These are phyloP conservation scores for Cheilosia pagana DNA, from an alignment of 2,888 invertebrate species.

Conservation along the genomic window DNA sequence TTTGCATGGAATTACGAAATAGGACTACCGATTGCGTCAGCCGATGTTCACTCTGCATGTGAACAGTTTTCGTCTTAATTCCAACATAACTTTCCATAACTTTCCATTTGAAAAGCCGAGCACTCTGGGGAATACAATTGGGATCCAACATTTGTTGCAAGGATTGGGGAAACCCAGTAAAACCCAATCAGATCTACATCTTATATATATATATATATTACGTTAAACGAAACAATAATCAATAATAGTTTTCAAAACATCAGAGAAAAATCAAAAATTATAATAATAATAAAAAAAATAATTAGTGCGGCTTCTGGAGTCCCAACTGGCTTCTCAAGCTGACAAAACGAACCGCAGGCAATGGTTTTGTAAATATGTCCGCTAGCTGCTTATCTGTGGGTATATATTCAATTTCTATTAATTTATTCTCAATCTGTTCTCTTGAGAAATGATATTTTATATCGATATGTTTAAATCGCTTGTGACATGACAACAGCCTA, in stretches of 20 bases:
- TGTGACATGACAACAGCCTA: too few species aligned
- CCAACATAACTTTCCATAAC: too few species aligned
- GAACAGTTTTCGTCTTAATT: too few species aligned
- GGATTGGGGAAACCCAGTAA: constrained; percentile 50
- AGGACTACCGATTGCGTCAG: too few species aligned
- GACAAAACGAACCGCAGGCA: constrained; percentile 41
- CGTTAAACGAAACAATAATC: too few species aligned
- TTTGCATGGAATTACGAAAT: too few species aligned
- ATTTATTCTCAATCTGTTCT: constrained; percentile 57
- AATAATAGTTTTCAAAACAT: too few species aligned
- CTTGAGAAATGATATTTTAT: constrained; percentile 45
- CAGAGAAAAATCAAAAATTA: not conserved
- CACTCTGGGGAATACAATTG: constrained; percentile 11
- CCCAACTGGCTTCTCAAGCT: constrained; percentile 6
- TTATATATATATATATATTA: not conserved
- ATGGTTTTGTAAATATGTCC: constrained; percentile 56
- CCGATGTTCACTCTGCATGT: too few species aligned
- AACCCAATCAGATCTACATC: constrained; percentile 18
- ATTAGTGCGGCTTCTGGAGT: too few species aligned
- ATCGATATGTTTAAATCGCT: too few species aligned
- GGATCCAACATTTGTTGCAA: constrained; percentile 56
- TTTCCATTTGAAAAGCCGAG: too few species aligned
- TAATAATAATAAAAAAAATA: too few species aligned
- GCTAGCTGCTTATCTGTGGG: constrained; percentile 56
- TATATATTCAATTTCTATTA: constrained; percentile 52